phyloP scores from a whole-genome alignment of 2,888 invertebrate species.

The Calliopum simillimum region DNA sequence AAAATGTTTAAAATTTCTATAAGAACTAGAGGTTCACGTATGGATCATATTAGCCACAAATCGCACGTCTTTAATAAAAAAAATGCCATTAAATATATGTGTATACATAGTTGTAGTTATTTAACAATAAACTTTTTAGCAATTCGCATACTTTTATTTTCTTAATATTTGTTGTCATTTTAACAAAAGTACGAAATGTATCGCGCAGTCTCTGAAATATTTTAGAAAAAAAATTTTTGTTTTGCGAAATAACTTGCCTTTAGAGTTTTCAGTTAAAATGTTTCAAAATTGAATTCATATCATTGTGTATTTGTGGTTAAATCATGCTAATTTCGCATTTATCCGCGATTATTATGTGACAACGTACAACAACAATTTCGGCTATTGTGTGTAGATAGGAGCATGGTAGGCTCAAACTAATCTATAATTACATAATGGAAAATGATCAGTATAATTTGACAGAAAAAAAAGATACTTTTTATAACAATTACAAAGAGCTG shows the following conservation, averaged over 20 bases:
- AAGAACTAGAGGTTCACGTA: too few relatives aligned
- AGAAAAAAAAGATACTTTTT: background rate
- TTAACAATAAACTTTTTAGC: background rate
- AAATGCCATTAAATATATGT: background rate
- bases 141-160: background rate
- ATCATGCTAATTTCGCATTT: constrained; percentile 23
- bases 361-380: constrained; percentile 35
- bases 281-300: constrained; percentile 34
- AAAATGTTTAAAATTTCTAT: too few relatives aligned
- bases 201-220: constrained; percentile 23
- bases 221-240: constrained; percentile 19
- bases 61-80: too few relatives aligned
- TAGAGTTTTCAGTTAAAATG: constrained; percentile 26
- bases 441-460: constrained; percentile 39
- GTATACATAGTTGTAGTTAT: background rate
- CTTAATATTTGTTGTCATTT: too few relatives aligned
- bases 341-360: constrained; percentile 30
- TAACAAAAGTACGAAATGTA: background rate
- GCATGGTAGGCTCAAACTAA: constrained; percentile 47
- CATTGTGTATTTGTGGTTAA: constrained; percentile 30
- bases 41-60: too few relatives aligned
- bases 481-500: constrained; percentile 5
- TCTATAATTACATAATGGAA: constrained; percentile 48
- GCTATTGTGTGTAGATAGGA: constrained; percentile 38
- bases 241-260: constrained; percentile 38